These are phyloP conservation scores for Pseudomugil gertrudae DNA, from an alignment of 2,797 vertebrate species.

Conservation along the genomic window DNA sequence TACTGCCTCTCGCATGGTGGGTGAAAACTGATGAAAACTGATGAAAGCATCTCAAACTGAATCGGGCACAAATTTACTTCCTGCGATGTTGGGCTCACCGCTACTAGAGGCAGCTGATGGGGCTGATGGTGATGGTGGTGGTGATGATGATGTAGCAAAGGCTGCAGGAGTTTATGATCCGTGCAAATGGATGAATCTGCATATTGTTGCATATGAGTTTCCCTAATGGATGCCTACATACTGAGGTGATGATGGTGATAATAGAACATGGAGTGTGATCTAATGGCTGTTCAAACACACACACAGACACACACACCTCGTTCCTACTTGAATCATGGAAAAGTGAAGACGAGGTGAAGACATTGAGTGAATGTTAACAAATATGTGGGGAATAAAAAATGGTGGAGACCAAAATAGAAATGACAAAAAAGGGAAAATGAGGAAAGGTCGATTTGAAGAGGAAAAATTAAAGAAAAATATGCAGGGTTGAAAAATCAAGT, in stretches of 20 bases:
- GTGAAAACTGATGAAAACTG: slow-evolving; percentile 76
- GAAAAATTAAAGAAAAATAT: too few species aligned
- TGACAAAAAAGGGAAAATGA: background rate
- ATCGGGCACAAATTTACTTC: slow-evolving; percentile 77
- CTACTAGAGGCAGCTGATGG: slow-evolving; percentile 55
- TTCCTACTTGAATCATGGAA: slow-evolving; percentile 2
- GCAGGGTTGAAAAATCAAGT: too few species aligned
- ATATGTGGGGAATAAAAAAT: background rate
- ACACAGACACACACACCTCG: background rate
- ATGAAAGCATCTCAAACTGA: slow-evolving; percentile 75
- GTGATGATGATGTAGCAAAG: slow-evolving; percentile 65
- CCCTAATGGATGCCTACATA: slow-evolving; percentile 78
- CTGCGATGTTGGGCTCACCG: slow-evolving; percentile 72
- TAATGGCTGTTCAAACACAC: slow-evolving; percentile 35
- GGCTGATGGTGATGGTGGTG: slow-evolving; percentile 47
- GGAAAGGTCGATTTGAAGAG: too few species aligned
- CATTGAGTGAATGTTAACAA: background rate
- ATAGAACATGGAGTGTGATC: slow-evolving; percentile 48
- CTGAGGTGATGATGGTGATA: slow-evolving; percentile 70
- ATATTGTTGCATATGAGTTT: slow-evolving; percentile 80
- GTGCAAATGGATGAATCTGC: slow-evolving; percentile 82
- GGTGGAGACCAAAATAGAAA: background rate
- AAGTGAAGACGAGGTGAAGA: background rate
- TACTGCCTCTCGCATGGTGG: slow-evolving; percentile 54
- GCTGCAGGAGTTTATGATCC: slow-evolving; percentile 82